Conservation (phyloP, 2,797 vertebrate genomes). For the Crocidura indochinensis region DNA sequence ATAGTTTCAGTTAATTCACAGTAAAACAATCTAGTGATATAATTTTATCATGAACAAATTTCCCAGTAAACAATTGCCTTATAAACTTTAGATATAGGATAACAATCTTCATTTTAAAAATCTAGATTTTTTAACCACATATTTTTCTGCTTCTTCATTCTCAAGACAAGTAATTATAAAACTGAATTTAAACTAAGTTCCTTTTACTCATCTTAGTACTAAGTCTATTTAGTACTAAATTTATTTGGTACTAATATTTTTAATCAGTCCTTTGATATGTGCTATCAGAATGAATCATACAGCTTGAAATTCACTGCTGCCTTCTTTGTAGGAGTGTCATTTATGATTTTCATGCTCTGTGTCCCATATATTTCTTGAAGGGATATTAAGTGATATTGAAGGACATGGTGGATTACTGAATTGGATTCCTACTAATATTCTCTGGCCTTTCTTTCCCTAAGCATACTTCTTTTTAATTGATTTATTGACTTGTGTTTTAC, state of each 20-base stretch:
- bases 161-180: not conserved
- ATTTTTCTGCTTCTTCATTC: no score
- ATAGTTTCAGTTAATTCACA: not conserved
- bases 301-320: not conserved
- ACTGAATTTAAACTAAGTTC: not conserved
- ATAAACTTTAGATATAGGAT: not conserved
- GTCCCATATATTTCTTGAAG: not conserved
- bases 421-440: not conserved
- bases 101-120: not conserved
- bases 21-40: constrained; percentile 29
- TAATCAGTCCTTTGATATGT: no score
- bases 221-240: no score
- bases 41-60: not conserved
- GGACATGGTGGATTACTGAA: not conserved
- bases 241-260: no score
- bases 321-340: not conserved
- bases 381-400: not conserved
- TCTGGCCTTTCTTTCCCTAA: constrained; percentile 9
- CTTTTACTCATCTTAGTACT: no score
- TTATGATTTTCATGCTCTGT: not conserved
- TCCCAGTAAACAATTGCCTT: not conserved
- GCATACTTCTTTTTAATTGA: constrained; percentile 13
- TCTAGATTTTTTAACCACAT: not conserved
- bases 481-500: constrained; percentile 29
- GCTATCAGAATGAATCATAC: no score